phyloP scores from a whole-genome alignment of 2,113 vertebrate genomes.

The Neolamprologus brichardi region DNA sequence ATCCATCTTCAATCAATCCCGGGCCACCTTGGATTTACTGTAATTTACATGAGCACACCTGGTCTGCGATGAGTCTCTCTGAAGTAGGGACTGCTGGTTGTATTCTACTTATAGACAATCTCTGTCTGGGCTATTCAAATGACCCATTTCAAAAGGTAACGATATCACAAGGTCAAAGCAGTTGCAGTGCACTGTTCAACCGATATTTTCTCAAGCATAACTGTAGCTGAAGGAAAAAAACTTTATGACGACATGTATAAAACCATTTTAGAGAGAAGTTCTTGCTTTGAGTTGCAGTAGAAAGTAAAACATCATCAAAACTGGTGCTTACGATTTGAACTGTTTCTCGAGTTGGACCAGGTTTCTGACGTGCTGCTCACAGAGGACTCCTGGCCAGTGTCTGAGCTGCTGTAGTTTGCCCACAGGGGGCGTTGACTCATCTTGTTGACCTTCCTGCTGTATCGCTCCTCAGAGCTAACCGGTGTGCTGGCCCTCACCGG shows the following conservation, averaged over 20 bases:
- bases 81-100: not conserved
- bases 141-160: not conserved
- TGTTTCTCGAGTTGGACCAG: conserved; percentile 41
- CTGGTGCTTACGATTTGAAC: conserved; percentile 54
- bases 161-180: not conserved
- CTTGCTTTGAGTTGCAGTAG: not conserved
- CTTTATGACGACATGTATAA: not conserved
- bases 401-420: conserved; percentile 36
- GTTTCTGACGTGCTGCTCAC: conserved; percentile 52
- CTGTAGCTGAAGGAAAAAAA: not conserved
- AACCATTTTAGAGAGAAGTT: not conserved
- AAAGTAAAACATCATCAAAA: not conserved
- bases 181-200: not conserved
- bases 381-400: conserved; percentile 42
- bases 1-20: not conserved
- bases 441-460: conserved; percentile 32
- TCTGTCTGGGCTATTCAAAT: not conserved
- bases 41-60: not conserved
- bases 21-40: not conserved
- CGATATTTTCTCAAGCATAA: not conserved
- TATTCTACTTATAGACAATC: not conserved
- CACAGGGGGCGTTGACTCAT: conserved; percentile 13
- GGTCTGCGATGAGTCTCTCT: not conserved
- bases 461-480: conserved; percentile 21
- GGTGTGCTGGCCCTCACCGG: conserved; percentile 49